Evolutionary conservation across 1,140 invertebrate genomes (phyloP).

Genomic region (Centruroides sculpturatus): DNA sequence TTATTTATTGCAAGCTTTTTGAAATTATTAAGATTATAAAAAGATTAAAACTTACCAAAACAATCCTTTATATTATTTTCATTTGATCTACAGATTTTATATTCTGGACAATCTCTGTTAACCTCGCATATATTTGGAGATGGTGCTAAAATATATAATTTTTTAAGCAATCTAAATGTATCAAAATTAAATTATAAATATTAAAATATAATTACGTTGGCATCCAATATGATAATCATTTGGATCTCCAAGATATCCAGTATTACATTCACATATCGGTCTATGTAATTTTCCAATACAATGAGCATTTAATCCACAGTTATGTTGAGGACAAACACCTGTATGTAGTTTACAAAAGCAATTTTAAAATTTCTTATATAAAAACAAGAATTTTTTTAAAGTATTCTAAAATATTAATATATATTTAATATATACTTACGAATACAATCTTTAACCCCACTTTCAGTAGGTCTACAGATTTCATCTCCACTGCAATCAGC

Average conservation of each 20-base stretch:
- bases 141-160: not conserved
- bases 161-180: not conserved
- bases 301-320: slow-evolving; percentile 52
- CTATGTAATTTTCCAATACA: slow-evolving; percentile 36
- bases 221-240: slow-evolving; percentile 44
- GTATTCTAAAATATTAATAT: not conserved
- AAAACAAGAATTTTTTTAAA: not conserved
- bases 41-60: not conserved
- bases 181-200: too few relatives aligned
- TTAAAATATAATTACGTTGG: slow-evolving; percentile 10
- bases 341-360: too few relatives aligned
- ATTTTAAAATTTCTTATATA: not conserved
- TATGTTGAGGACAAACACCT: slow-evolving; percentile 14
- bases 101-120: not conserved
- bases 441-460: not conserved
- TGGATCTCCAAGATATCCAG: slow-evolving; percentile 47
- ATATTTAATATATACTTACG: not conserved
- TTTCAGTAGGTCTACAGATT: not conserved
- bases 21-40: not conserved
- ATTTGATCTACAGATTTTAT: not conserved
- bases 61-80: slow-evolving; percentile 1
- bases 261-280: slow-evolving; percentile 38
- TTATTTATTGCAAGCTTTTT: not conserved
- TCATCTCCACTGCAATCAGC: not conserved
- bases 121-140: not conserved